Conservation (phyloP, 2,113 vertebrate genomes). For the Marmota flaviventris region DNA sequence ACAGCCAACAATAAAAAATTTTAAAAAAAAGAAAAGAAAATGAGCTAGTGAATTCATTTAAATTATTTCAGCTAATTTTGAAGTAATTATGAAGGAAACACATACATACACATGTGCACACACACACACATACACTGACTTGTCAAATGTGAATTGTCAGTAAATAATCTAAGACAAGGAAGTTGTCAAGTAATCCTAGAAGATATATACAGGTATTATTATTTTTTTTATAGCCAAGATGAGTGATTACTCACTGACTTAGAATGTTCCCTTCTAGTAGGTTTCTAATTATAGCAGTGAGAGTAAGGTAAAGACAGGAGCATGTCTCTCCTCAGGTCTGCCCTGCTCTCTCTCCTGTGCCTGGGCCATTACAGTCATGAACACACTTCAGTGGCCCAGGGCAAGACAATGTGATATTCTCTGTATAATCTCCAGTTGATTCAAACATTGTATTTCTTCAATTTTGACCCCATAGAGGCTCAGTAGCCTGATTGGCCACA, state of each 20-base stretch:
- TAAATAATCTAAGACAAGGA: slow-evolving; percentile 1
- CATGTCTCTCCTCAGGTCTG: background rate
- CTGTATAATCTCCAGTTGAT: background rate
- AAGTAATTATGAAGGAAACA: slow-evolving; percentile 20
- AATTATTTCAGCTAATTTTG: slow-evolving; percentile 16
- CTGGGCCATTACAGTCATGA: background rate
- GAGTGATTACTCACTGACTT: background rate
- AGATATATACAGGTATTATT: background rate
- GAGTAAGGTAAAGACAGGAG: background rate
- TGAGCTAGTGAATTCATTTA: background rate
- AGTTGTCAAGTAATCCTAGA: slow-evolving; percentile 15
- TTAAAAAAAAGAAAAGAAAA: no score
- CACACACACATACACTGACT: no score
- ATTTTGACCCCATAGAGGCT: background rate
- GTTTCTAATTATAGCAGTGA: background rate
- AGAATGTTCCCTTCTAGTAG: background rate
- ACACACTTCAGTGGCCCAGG: background rate
- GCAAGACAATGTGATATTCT: background rate
- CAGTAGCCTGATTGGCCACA: background rate
- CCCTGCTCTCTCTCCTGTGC: background rate
- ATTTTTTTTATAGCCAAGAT: background rate
- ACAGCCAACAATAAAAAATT: no score
- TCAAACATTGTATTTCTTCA: background rate
- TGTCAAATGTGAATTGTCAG: background rate
- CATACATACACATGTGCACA: no score